Evolutionary conservation across 2,797 vertebrate genomes (phyloP), one percentile per base, ranked within the genome.

Genomic region (Acanthurus tractus): DNA sequence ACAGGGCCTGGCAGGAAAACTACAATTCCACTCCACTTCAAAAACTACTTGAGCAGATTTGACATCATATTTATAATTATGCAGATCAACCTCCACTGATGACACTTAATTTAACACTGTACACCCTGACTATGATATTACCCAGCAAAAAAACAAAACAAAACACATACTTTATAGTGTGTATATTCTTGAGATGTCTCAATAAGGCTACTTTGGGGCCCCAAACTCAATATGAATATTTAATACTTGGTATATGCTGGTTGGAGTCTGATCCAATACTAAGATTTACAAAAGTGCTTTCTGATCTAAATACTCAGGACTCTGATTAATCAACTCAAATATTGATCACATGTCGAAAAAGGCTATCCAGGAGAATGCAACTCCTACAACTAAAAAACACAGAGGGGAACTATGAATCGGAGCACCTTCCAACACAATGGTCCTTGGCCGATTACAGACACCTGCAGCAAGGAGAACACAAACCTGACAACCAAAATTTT

Each of bases 1-100:
- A 70, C 48, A 40, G n/a, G 46, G 75, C 62, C 74, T 69, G 65
- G 54, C 81, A 86, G 78, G 76, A 88, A 88, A 82, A 76, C 57
- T 38, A n/a, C 18, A 25, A 34, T 7, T 34, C 29, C 29, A 53
- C 52, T 68, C 44, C 52, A 23, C 17, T 57, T 50, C 46, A 38
- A 14, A 48, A 65, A 48, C 42, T 25, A 25, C 50, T 55, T 22
- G 3, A 2, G 7, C 61, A 36, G 25, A 58, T 8, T 13, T 58
- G 75, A 68, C 70, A 46, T 63, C 67, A 70, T 8, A 22, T 57
- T 13, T 49, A 45, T 20, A 42, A 11, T 55, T 53, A 6, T 25
- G 52, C 45, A 53, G 18, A 50, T 22, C 8, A 17, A 54, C 56
- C 44, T 40, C 40, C 22, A 42, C 7, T 48, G 54, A 70, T 23